Evolutionary conservation across 2,797 vertebrate species (phyloP).

Genomic region (Pyrrhura leucotis): DNA sequence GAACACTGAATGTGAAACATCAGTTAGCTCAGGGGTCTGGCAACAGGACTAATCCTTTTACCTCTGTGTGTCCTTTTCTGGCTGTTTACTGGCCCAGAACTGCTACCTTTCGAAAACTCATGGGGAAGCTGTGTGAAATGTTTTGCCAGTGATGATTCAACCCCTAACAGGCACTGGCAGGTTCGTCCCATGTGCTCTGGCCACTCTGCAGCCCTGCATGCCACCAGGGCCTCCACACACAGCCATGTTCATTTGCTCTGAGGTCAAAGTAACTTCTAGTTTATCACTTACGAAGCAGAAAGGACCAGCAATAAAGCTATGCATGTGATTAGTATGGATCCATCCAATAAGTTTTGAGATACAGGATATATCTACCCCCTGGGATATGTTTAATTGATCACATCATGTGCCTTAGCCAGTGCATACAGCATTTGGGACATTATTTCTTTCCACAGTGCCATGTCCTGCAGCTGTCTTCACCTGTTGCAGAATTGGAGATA

Average conservation of each 20-base stretch:
- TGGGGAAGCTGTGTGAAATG: background rate
- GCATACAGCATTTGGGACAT: background rate
- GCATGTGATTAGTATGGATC: background rate
- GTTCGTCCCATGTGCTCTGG: background rate
- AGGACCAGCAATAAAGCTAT: background rate
- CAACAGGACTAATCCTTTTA: background rate
- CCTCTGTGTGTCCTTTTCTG: background rate
- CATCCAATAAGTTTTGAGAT: background rate
- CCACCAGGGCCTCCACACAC: background rate
- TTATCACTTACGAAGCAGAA: background rate
- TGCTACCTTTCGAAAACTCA: background rate
- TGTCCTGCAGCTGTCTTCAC: background rate
- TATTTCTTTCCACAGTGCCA: background rate
- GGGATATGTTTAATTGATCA: background rate
- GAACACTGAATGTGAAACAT: background rate
- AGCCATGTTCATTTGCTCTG: background rate
- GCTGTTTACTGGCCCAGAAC: background rate
- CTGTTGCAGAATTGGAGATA: background rate
- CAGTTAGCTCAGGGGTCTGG: background rate
- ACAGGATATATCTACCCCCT: background rate
- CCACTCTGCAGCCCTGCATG: background rate
- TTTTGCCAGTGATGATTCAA: background rate
- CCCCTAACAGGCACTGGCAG: background rate
- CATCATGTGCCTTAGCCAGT: background rate
- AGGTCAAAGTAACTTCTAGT: background rate